A percentile compares a stretch with the other conserved stretches of the same genome.
Evolutionary conservation across 2,797 vertebrate species (phyloP).

Genomic region (Cheirogaleus major): DNA sequence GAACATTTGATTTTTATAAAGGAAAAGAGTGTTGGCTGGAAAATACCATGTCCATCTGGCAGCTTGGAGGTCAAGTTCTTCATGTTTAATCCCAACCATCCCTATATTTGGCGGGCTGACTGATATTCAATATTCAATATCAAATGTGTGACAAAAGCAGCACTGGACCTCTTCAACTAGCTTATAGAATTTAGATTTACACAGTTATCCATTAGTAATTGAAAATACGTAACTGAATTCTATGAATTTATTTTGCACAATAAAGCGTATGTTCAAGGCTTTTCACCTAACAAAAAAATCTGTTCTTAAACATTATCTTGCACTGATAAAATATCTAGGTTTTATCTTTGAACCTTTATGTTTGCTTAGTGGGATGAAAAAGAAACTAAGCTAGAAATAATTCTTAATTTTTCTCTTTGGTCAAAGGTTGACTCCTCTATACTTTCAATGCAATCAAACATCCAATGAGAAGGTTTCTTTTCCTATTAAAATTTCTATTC

Average conservation of each 20-base stretch:
- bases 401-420: not conserved
- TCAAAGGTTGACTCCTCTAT: not conserved
- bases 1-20: not conserved
- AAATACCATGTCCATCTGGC: not conserved
- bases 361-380: not conserved
- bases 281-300: not conserved
- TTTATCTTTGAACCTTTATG: not conserved
- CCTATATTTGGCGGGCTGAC: not conserved
- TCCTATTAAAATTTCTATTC: not conserved
- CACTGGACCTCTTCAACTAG: not conserved
- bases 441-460: not conserved
- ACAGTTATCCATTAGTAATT: not conserved
- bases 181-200: constrained; percentile 19
- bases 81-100: not conserved
- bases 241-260: constrained; percentile 6
- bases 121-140: not conserved
- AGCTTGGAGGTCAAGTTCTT: constrained; percentile 36
- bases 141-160: not conserved
- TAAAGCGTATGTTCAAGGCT: not conserved
- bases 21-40: not conserved
- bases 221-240: not conserved
- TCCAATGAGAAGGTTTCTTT: not conserved
- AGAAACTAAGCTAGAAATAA: not conserved
- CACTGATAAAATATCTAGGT: not conserved
- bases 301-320: not conserved